Conservation (phyloP, 1,140 invertebrate genomes). For the Bombus sibiricus region DNA sequence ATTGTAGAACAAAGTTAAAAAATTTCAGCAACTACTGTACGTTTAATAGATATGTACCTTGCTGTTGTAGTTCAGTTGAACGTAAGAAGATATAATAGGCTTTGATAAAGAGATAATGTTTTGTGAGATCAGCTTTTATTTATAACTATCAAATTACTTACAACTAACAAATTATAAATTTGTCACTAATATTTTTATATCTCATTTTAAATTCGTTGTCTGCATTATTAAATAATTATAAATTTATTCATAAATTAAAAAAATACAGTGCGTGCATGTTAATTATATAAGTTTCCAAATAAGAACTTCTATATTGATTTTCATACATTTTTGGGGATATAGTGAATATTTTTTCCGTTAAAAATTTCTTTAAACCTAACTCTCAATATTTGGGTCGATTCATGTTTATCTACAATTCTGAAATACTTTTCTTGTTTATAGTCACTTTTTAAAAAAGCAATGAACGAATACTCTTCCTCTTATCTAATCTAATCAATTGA, state of each 20-base stretch:
- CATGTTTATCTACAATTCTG: neutral
- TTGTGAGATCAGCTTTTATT: neutral
- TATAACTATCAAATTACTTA: neutral
- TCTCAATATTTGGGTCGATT: neutral
- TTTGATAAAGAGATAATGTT: slow-evolving; percentile 4
- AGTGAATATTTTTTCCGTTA: no score
- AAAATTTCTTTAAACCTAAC: no score
- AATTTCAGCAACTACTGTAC: neutral
- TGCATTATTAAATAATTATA: no score
- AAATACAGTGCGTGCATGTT: no score
- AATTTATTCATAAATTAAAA: no score
- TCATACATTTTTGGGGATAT: no score
- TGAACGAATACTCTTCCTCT: neutral
- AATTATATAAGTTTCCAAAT: no score
- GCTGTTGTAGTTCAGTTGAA: neutral
- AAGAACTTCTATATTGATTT: no score
- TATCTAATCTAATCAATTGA: slow-evolving; percentile 17
- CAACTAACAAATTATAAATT: neutral
- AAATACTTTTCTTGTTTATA: neutral
- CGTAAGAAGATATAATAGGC: neutral
- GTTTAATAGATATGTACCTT: neutral
- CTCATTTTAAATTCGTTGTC: no score
- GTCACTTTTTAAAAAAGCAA: neutral
- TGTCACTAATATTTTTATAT: no score
- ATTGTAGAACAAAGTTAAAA: neutral